Base-by-base conservation (phyloP, 2,888 invertebrate species). In the Scaptomyza reducta region DNA sequence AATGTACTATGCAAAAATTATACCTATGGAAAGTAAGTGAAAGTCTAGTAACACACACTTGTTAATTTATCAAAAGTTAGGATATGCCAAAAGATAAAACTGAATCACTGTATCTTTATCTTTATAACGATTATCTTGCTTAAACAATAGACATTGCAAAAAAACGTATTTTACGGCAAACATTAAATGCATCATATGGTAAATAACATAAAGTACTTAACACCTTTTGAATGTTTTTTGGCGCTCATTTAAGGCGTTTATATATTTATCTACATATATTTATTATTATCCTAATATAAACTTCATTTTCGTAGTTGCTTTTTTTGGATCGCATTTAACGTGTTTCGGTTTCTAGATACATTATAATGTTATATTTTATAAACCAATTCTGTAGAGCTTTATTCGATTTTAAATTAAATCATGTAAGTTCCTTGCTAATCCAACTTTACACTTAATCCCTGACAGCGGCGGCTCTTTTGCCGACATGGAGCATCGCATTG, bases 401-500 rank as follows among this genome's bases (percentile, higher is more conserved):
- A 9, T 3, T 0, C 11, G 22, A 14, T 54, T 16, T 18, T 46
- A 29, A 31, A 14, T 4, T 40, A 1, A n/a, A 44, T 3, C 49
- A 29, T 66, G 6, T 16, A 16, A 38, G n/a, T 16, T 31, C 29
- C 59, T 31, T 41, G 18, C 25, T 50, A 25, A 50, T 38, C n/a
- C 2, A 10, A 49, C 3, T 25, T 25, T 38, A 9, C 9, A 0
- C 31, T 22, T 62, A 42, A 50, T 27, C 22, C 35, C 18, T 31
- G 6, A 93, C 78, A 93, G 93, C 54, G 95, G 90, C 10, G 89
- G 89, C 46, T 83, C 84, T 0, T 87, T 93, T 94, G 38, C 95
- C 74, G 94, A 95, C 10, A 95, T 94, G 27, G 97, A 97, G 25
- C 95, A 95, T 93, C 97, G 96, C 89, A 95, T 95, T 89, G 92